These are phyloP conservation scores for Epinephelus awoara DNA, from an alignment of 2,797 vertebrate species.

Conservation along the genomic window DNA sequence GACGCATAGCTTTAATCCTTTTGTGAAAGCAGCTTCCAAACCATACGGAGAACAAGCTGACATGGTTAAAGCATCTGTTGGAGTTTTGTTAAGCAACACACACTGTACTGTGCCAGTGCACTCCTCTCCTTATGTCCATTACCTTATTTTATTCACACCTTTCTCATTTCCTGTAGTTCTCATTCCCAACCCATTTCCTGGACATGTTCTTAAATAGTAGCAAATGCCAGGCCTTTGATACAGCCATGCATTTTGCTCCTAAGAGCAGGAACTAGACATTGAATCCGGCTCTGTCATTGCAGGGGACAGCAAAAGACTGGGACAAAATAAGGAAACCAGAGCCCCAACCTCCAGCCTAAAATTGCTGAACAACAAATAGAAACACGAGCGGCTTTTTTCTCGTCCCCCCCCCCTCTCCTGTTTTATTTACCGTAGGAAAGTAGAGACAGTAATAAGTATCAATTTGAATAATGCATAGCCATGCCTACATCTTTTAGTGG, in stretches of 20 bases:
- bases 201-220: constrained; percentile 9
- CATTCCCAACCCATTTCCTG: constrained; percentile 12
- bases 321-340: constrained; percentile 6
- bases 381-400: constrained; percentile 25
- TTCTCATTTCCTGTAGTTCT: constrained; percentile 5
- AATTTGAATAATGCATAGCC: constrained; percentile 78
- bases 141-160: constrained; percentile 15
- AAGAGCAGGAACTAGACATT: constrained; percentile 1
- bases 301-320: constrained; percentile 1
- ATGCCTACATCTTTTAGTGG: constrained; percentile 68
- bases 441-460: constrained; percentile 67
- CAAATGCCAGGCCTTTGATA: constrained; percentile 19
- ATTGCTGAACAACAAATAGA: constrained; percentile 40
- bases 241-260: constrained; percentile 21
- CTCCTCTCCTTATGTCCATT: not conserved
- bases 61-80: constrained; percentile 7
- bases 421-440: constrained; percentile 62
- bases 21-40: constrained; percentile 21
- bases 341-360: constrained; percentile 25
- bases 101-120: not conserved
- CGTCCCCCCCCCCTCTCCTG: not conserved
- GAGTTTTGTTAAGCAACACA: not conserved
- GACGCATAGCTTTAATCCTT: constrained; percentile 16
- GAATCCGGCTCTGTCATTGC: constrained; percentile 16
- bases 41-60: not conserved